Base-by-base conservation (phyloP, 2,888 invertebrate species). In the Mycalesis mineus region DNA sequence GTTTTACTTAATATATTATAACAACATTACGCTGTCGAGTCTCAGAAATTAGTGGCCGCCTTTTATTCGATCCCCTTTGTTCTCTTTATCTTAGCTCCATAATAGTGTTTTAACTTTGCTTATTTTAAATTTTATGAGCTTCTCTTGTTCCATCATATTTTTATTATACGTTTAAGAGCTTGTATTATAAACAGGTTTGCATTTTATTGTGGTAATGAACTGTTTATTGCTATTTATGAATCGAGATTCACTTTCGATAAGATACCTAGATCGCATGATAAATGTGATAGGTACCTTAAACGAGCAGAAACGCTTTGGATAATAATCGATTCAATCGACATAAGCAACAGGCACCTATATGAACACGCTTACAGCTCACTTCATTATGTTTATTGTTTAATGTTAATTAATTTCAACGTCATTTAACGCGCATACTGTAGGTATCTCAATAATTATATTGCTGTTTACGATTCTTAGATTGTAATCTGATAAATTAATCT, bases 221-320 rank as follows among this genome's bases (percentile, higher is more conserved):
- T 28, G 53, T 29, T 53, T 41, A 28, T 45, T n/a, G 22, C 42
- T 53, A 37, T 53, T 44, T 44, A 53, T 14, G 37, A 53, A 31
- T 29, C 37, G 14, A 53, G 53, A 53, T 53, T 53, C 53, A 13
- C 53, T 53, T 67, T 73, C 63, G 77, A 80, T 80, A 74, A 77
- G 75, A 79, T 79, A 65, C n/a, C 37, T n/a, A 28, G 66, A 65
- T 44, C 50, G 41, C 61, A 65, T 68, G 60, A 78, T 78, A 78
- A 74, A 74, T 72, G 65, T 66, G 70, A 70, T 71, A 72, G 73
- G 59, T 45, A 73, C 52, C 29, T 39, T 13, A 50, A 52, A 53
- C 6, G 58, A 54, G 47, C 41, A 42, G 73, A 74, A 75, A 67
- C 70, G 78, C 77, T 78, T 82, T 78, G 80, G 80, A 77, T 82